Conservation (phyloP, 92 coral and sea anemone species). For the Siderastrea siderea region DNA sequence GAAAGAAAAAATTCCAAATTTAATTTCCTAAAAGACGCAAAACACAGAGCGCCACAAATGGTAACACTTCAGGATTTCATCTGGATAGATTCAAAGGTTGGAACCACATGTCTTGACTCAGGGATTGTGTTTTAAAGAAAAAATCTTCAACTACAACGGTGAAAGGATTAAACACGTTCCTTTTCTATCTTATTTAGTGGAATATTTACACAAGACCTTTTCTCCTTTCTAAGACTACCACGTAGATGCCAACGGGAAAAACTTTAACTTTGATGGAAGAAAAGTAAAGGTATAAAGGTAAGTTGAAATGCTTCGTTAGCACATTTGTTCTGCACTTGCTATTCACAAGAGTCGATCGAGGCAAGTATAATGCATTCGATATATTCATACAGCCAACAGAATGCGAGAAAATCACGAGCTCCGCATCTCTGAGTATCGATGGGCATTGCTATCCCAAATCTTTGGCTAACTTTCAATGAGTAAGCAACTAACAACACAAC, state of each 20-base stretch:
- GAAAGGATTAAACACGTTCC: neutral
- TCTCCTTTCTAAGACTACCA: neutral
- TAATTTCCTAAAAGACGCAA: no score
- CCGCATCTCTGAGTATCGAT: neutral
- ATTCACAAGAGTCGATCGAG: neutral
- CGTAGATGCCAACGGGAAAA: constrained; percentile 19
- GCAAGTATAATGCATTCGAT: neutral
- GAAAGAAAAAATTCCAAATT: neutral
- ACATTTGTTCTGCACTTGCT: neutral
- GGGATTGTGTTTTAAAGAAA: neutral
- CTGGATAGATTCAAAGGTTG: neutral
- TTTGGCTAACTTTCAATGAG: neutral
- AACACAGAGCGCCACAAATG: no score
- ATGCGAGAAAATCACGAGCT: neutral
- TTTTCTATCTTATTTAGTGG: neutral
- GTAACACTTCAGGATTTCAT: neutral
- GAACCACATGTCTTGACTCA: neutral
- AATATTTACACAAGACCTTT: neutral
- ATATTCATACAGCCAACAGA: neutral
- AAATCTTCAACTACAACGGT: no score
- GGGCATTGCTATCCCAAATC: neutral
- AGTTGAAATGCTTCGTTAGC: neutral
- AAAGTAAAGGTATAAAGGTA: constrained; percentile 22
- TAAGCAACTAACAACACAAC: neutral
- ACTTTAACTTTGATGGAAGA: neutral